Evolutionary conservation across 2,888 invertebrate genomes (phyloP), one percentile per base, ranked within the genome.

Genomic region (Agriotes lineatus): DNA sequence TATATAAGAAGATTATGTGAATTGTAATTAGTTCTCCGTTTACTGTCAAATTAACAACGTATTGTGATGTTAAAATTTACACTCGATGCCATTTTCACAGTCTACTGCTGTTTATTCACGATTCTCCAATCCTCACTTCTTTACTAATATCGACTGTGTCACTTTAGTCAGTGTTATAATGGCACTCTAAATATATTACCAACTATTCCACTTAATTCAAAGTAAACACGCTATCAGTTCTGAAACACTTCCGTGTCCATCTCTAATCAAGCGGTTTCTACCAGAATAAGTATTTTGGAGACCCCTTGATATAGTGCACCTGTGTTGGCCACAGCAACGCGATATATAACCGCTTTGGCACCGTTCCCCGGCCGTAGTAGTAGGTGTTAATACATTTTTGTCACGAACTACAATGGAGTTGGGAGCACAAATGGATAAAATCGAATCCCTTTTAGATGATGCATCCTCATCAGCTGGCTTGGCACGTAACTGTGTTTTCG

Each of bases 341-440:
- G 18, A 39, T 39, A 12, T 10, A 25, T 37, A 52, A 45, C 20
- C 18, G 10, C 14, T 61, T 61, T 52, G 52, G 52, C 61, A 48
- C 18, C 10, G 16, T 14, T 39, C 52, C n/a, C 35, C 25, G 14
- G 16, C 22, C 22, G 37, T 30, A 52, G 12, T 61, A 14, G 37
- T 10, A 12, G 22, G 52, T 25, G 37, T 20, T 50, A 61, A 61
- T 48, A 35, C 52, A 61, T 61, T 61, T 61, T 18, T 37, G 61
- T 61, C 61, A 61, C 61, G 61, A 59, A 19, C 54, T 37, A 19
- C 48, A 48, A 48, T 48, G 48, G 25, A 22, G n/a, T 3, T 1
- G 48, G 2, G 19, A 3, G 19, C 10, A n/a, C 19, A 6, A 25
- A 6, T 1, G 12, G 25, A 48, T 25, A 22, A 45, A 45, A 25